Evolutionary conservation across 1,140 invertebrate genomes (phyloP).

Genomic region (Radopholus similis): DNA sequence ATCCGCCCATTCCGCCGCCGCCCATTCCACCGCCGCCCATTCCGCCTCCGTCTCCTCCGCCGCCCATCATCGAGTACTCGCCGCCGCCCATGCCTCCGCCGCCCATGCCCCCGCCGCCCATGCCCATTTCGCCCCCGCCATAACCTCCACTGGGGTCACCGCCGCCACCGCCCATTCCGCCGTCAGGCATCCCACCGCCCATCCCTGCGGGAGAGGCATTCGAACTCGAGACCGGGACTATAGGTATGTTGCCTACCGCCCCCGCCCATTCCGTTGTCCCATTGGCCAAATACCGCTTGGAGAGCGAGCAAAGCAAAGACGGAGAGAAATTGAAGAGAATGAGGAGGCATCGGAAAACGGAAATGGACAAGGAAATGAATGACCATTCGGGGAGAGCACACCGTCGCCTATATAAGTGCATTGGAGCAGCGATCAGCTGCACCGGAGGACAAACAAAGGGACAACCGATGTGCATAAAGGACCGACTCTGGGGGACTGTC

Average conservation of each 20-base stretch:
- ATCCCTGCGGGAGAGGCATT: not conserved
- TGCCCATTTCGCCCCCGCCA: not conserved
- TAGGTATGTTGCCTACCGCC: not conserved
- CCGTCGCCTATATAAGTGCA: too few relatives aligned
- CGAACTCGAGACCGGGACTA: not conserved
- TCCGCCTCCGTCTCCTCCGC: constrained; percentile 1
- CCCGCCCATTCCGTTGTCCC: not conserved
- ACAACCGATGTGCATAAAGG: too few relatives aligned
- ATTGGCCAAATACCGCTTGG: not conserved
- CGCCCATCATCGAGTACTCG: not conserved
- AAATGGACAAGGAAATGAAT: not conserved
- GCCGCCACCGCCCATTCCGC: constrained; percentile 7
- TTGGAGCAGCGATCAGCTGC: too few relatives aligned
- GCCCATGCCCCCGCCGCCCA: constrained; percentile 8
- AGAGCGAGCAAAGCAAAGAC: not conserved
- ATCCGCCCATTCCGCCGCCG: too few relatives aligned
- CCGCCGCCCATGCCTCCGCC: not conserved
- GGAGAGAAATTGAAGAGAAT: not conserved
- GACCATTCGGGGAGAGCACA: too few relatives aligned
- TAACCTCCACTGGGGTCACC: not conserved
- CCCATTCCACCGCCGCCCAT: constrained; percentile 4
- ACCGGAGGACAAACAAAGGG: too few relatives aligned
- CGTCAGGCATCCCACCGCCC: constrained; percentile 3
- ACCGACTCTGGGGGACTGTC: too few relatives aligned
- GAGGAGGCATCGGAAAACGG: not conserved